Conservation (phyloP, 2,888 invertebrate species). For the Iselma pallidipennis region DNA sequence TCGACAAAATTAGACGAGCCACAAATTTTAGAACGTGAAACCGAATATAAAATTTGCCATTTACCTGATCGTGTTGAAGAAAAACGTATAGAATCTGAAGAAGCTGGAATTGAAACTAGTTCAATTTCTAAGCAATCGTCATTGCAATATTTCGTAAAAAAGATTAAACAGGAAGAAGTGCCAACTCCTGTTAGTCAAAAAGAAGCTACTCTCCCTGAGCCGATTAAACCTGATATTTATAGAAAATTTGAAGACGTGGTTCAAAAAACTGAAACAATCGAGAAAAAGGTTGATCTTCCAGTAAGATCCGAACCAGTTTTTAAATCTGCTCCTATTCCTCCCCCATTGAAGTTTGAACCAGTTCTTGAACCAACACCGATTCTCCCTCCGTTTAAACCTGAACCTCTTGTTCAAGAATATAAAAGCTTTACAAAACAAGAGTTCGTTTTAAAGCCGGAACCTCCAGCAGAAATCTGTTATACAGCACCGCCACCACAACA, state of each 20-base stretch:
- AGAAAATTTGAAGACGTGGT: constrained; percentile 53
- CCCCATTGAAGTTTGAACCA: constrained; percentile 3
- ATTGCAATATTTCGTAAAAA: constrained; percentile 68
- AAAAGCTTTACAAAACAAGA: constrained; percentile 45
- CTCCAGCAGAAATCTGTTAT: constrained; percentile 72
- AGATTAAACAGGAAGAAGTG: constrained; percentile 60
- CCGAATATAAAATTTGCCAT: constrained; percentile 40
- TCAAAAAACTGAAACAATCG: constrained; percentile 8
- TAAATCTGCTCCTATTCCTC: constrained; percentile 4
- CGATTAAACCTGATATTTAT: constrained; percentile 52
- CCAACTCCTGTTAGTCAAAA: constrained; percentile 53
- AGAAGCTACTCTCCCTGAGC: constrained; percentile 45
- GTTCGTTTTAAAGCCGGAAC: constrained; percentile 66
- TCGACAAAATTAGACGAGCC: constrained; percentile 32
- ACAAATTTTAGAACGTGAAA: constrained; percentile 37
- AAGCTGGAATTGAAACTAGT: constrained; percentile 59
- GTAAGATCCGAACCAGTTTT: constrained; percentile 15
- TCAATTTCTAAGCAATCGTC: constrained; percentile 68
- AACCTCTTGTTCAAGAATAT: constrained; percentile 15
- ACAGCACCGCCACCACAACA: constrained; percentile 53
- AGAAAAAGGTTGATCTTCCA: constrained; percentile 44
- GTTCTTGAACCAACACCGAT: constrained; percentile 4
- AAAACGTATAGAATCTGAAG: constrained; percentile 38
- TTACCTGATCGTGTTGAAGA: constrained; percentile 34
- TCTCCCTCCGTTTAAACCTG: not conserved